phyloP scores from a whole-genome alignment of 2,888 invertebrate species.

The Mantis religiosa region DNA sequence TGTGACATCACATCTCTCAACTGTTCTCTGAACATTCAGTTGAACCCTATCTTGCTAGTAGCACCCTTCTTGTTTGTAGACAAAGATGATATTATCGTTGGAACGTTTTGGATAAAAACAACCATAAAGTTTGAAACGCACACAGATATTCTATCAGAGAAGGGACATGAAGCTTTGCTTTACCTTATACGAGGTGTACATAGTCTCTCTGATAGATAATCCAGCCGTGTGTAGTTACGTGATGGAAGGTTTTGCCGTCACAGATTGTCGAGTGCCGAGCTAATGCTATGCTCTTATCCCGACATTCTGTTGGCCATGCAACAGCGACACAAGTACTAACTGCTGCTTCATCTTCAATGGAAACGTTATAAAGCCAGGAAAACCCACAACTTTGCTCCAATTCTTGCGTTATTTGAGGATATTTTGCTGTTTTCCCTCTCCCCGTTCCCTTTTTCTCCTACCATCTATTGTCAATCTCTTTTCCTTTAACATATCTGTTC shows the following conservation, averaged over 20 bases:
- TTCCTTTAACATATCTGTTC: too few relatives aligned
- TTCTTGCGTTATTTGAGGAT: too few relatives aligned
- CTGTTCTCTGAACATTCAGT: not conserved
- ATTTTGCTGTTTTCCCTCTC: too few relatives aligned
- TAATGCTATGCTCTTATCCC: not conserved
- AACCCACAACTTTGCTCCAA: too few relatives aligned
- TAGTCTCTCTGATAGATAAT: not conserved
- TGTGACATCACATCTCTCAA: not conserved
- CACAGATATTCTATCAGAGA: not conserved
- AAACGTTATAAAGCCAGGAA: too few relatives aligned
- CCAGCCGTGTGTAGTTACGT: not conserved
- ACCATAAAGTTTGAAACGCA: not conserved
- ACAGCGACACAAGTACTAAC: not conserved
- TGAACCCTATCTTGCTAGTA: not conserved
- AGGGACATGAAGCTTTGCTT: not conserved
- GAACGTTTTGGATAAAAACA: not conserved
- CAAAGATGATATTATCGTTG: not conserved
- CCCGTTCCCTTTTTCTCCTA: too few relatives aligned
- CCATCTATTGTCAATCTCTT: too few relatives aligned
- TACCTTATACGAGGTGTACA: not conserved
- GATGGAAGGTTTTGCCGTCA: not conserved
- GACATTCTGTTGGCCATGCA: not conserved
- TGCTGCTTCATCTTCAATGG: not conserved
- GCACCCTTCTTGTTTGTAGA: not conserved
- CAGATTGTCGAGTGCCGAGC: not conserved